Conservation (phyloP, 2,888 invertebrate species). For the Drosophila mimetica region DNA sequence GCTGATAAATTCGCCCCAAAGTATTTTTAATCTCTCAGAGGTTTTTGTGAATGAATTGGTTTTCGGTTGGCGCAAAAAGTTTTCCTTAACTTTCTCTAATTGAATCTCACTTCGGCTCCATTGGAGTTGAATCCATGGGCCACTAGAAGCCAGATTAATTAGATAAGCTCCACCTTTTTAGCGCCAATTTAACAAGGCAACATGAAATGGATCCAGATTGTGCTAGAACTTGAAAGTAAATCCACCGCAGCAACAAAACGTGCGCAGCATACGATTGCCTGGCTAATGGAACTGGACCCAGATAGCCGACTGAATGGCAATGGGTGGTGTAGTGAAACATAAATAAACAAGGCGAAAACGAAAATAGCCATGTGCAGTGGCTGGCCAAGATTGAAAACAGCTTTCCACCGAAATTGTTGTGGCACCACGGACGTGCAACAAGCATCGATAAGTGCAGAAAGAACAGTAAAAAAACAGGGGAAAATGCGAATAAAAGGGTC, state of each 20-base stretch:
- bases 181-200: constrained; percentile 34
- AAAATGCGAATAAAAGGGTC: constrained; percentile 14
- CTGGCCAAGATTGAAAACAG: constrained; percentile 42
- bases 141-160: constrained; percentile 48
- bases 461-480: background rate
- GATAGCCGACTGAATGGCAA: constrained; percentile 16
- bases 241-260: constrained; percentile 24
- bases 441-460: constrained; percentile 44
- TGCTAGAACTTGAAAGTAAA: constrained; percentile 38
- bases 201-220: constrained; percentile 6
- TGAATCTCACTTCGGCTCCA: constrained; percentile 20
- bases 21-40: constrained; percentile 7
- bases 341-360: constrained; percentile 38
- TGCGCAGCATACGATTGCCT: constrained; percentile 28
- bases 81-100: constrained; percentile 23
- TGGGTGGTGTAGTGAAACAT: constrained; percentile 7
- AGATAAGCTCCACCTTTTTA: constrained; percentile 30
- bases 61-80: constrained; percentile 12
- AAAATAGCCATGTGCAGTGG: constrained; percentile 38
- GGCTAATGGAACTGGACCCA: constrained; percentile 38
- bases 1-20: constrained; percentile 51
- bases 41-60: constrained; percentile 25
- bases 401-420: constrained; percentile 41
- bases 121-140: background rate
- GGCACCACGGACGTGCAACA: constrained; percentile 45